Evolutionary conservation across 2,113 vertebrate genomes (phyloP).

Genomic region (Microcebus lehilahytsara): DNA sequence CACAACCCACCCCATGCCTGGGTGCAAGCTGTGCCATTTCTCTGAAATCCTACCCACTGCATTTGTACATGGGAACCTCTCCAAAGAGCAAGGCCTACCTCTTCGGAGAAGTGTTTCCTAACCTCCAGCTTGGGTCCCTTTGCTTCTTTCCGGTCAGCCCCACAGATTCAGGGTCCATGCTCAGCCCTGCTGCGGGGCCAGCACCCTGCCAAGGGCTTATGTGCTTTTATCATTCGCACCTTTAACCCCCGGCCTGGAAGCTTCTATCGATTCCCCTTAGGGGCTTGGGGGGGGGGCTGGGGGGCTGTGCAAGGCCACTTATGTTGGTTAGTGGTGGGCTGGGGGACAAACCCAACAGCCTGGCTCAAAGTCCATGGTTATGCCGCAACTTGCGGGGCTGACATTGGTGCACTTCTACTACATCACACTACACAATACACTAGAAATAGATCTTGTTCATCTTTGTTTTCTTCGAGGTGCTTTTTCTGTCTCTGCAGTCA

Average conservation of each 20-base stretch:
- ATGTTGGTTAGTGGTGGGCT: background rate
- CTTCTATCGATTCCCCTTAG: too few species aligned
- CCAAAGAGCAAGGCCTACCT: background rate
- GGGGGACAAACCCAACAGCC: background rate
- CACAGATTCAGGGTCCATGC: accelerated
- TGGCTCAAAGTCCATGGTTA: background rate
- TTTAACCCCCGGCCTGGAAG: background rate
- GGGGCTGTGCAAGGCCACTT: background rate
- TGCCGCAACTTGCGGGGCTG: background rate
- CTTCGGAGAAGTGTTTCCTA: background rate
- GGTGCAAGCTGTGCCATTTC: background rate
- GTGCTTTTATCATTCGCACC: background rate
- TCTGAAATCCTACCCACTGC: background rate
- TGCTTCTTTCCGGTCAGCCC: background rate
- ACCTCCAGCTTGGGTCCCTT: background rate
- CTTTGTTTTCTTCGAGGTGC: background rate
- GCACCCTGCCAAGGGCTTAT: background rate
- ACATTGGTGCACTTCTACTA: background rate
- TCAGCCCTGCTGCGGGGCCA: background rate
- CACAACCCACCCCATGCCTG: background rate
- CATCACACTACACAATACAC: background rate
- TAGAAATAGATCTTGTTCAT: background rate
- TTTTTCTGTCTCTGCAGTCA: background rate
- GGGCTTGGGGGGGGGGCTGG: background rate
- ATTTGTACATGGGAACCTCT: background rate